Evolutionary conservation across 1,140 invertebrate genomes (phyloP).

Genomic region (Diachasmimorpha longicaudata): DNA sequence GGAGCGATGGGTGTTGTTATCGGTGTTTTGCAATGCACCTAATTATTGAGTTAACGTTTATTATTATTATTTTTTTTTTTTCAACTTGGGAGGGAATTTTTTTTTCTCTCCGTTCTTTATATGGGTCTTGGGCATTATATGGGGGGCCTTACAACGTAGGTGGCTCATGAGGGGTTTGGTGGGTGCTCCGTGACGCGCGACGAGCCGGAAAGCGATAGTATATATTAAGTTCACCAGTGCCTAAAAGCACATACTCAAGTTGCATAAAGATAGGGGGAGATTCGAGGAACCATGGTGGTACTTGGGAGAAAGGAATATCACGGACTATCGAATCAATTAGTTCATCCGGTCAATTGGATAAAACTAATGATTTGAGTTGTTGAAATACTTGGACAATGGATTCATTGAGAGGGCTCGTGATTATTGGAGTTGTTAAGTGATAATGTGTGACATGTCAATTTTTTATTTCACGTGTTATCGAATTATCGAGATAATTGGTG

Average conservation of each 20-base stretch:
- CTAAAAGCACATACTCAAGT: not conserved
- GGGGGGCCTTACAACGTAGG: slow-evolving; percentile 9
- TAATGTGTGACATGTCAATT: too few relatives aligned
- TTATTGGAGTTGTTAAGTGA: too few relatives aligned
- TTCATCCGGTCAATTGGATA: not conserved
- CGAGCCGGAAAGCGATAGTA: slow-evolving; percentile 52
- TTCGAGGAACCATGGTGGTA: not conserved
- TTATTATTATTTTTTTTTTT: too few relatives aligned
- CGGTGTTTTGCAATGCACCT: slow-evolving; percentile 50
- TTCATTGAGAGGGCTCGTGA: too few relatives aligned
- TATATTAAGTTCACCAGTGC: not conserved
- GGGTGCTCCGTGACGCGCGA: slow-evolving; percentile 47
- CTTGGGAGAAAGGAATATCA: not conserved
- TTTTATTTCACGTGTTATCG: too few relatives aligned
- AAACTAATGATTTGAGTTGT: not conserved
- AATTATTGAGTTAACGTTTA: slow-evolving; percentile 44
- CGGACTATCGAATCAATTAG: not conserved
- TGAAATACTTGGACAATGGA: too few relatives aligned
- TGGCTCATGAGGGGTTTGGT: slow-evolving; percentile 22
- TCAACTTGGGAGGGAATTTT: slow-evolving; percentile 22
- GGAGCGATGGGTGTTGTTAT: slow-evolving; percentile 35
- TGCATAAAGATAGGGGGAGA: not conserved
- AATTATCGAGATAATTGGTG: too few relatives aligned
- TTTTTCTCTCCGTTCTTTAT: slow-evolving; percentile 34
- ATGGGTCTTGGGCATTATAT: slow-evolving; percentile 42